These are phyloP conservation scores for Escarpia spicata DNA, from an alignment of 2,888 invertebrate species.

Conservation along the genomic window DNA sequence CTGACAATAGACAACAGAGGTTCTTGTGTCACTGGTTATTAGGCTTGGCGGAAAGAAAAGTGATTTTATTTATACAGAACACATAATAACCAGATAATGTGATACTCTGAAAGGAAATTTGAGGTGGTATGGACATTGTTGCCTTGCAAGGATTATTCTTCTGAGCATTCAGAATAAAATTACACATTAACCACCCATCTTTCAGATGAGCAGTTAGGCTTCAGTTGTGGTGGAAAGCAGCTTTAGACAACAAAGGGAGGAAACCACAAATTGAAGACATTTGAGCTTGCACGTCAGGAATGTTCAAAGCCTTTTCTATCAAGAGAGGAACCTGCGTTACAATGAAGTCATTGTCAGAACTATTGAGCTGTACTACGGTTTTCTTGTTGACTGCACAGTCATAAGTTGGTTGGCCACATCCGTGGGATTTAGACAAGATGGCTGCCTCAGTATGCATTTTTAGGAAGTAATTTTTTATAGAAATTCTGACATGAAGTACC, in stretches of 20 bases:
- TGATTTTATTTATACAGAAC: neutral
- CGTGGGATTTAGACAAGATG: neutral
- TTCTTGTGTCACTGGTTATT: neutral
- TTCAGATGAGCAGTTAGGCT: neutral
- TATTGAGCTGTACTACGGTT: neutral
- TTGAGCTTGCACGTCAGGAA: conserved; percentile 2
- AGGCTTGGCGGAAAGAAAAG: neutral
- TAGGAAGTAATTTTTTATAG: no score
- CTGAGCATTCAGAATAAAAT: neutral
- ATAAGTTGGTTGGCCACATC: neutral
- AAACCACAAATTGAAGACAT: neutral
- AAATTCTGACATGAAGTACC: no score
- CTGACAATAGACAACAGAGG: neutral
- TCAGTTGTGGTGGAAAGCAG: conserved; percentile 1
- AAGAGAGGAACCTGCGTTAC: neutral
- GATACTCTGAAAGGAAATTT: neutral
- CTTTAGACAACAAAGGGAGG: neutral
- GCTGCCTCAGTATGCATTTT: neutral
- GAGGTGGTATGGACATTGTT: neutral
- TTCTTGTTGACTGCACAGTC: conserved; percentile 4
- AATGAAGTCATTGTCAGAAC: neutral
- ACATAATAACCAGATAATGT: neutral
- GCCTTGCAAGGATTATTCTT: neutral
- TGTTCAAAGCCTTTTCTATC: neutral
- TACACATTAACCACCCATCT: neutral